phyloP scores from a whole-genome alignment of 53 echinoderm and acorn worm genomes.

The Holothuria scabra region DNA sequence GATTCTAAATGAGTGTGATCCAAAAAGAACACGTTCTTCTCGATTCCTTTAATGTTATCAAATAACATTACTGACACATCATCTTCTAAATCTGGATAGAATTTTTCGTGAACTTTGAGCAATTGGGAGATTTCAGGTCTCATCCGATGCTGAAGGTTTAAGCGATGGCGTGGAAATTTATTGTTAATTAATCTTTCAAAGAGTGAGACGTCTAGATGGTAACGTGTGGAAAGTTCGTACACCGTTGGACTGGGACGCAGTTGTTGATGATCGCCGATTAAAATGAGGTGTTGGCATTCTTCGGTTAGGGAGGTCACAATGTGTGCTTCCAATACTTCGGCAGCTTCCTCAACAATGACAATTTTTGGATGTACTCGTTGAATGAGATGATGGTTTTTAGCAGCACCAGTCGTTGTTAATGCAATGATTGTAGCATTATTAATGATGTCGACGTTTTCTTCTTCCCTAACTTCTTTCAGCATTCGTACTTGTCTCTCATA shows the following conservation, averaged over 20 bases:
- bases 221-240: constrained; percentile 68
- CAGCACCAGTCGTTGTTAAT: constrained; percentile 88
- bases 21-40: constrained; percentile 60
- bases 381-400: constrained; percentile 66
- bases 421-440: constrained; percentile 67
- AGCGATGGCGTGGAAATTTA: constrained; percentile 55
- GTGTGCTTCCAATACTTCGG: constrained; percentile 83
- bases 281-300: constrained; percentile 86
- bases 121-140: constrained; percentile 82
- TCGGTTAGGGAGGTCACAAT: constrained; percentile 72
- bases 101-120: constrained; percentile 61
- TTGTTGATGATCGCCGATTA: constrained; percentile 85
- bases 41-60: constrained; percentile 65
- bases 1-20: constrained; percentile 56
- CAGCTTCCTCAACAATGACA: constrained; percentile 84
- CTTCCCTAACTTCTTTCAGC: constrained; percentile 61
- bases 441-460: constrained; percentile 66
- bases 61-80: constrained; percentile 49
- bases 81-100: constrained; percentile 71
- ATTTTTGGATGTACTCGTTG: constrained; percentile 79
- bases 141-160: constrained; percentile 86
- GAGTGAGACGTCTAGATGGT: constrained; percentile 70
- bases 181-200: constrained; percentile 80
- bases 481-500: constrained; percentile 63
- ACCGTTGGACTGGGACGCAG: constrained; percentile 77